Evolutionary conservation across 2,797 vertebrate genomes (phyloP), one percentile per base, ranked within the genome.

Genomic region (Arctocebus calabarensis): DNA sequence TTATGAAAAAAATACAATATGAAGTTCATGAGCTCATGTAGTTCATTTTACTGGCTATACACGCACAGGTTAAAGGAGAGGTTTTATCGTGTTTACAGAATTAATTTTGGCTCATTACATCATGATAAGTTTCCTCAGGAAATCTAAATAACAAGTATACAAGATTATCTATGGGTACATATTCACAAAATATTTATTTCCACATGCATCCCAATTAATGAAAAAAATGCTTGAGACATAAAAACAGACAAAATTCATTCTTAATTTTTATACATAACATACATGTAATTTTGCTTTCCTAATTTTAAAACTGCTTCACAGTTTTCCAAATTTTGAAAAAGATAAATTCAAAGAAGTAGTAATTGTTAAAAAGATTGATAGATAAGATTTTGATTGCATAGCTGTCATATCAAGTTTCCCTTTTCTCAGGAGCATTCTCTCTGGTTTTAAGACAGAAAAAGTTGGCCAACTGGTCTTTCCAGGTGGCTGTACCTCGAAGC

Each of bases 61-160:
- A 74, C 40, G 78, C 37, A 16, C 59, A 87, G 85, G 64, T 90
- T 86, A 94, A 96, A 91, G 32, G 32, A 83, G 43, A 87, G 11
- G 92, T 87, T 92, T 95, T 84, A 52, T 87, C 88, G 92, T 96
- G 75, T 52, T 96, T 95, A 71, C 48, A 13, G 29, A 92, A 95
- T 94, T 95, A 84, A 85, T 87, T 89, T 66, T 92, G 88, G 32
- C 77, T 94, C 84, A 92, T 95, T 87, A 81, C 32, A 64, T 87
- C 64, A 96, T 75, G 61, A 68, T 81, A 73, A 88, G n/a, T 55
- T 94, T 95, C 64, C 66, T 87, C 20, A 87, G 55, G 37, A 91
- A 95, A 79, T 3, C 11, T 59, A 92, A 90, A 59, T 89, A 91
- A 84, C 62, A 84, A 14, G 90, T 23, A 93, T 16, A 17, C 52